A percentile compares a stretch with the other conserved stretches of the same genome.
phyloP scores from a whole-genome alignment of 2,888 invertebrate genomes.

The Hedychridium roseum region DNA sequence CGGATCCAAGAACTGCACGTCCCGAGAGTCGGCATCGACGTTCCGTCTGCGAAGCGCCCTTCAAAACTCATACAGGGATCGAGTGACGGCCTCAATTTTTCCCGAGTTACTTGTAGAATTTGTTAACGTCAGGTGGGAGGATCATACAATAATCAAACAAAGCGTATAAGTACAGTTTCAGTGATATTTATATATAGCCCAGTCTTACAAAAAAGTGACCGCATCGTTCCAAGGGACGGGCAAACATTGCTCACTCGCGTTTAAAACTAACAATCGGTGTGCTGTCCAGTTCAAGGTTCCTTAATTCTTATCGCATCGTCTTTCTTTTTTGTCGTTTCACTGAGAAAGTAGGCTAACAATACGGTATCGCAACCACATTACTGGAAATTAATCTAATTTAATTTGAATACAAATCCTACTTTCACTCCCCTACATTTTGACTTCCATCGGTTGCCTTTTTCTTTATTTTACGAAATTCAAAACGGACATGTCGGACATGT shows the following conservation, averaged over 20 bases:
- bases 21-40: not conserved
- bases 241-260: slow-evolving; percentile 58
- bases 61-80: slow-evolving; percentile 40
- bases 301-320: slow-evolving; percentile 25
- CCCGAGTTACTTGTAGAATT: slow-evolving; percentile 48
- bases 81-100: slow-evolving; percentile 23
- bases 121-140: slow-evolving; percentile 48
- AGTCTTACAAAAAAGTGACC: slow-evolving; percentile 64
- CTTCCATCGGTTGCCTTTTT: slow-evolving; percentile 45
- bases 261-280: slow-evolving; percentile 60
- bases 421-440: slow-evolving; percentile 59
- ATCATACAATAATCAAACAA: slow-evolving; percentile 57
- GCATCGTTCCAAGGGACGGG: slow-evolving; percentile 62
- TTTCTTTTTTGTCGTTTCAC: slow-evolving; percentile 40
- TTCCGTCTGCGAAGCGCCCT: too few species aligned
- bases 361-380: slow-evolving; percentile 60
- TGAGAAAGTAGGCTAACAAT: slow-evolving; percentile 61
- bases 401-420: slow-evolving; percentile 64
- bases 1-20: slow-evolving; percentile 20
- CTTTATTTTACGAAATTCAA: slow-evolving; percentile 56
- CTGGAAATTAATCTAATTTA: slow-evolving; percentile 61
- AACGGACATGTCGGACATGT: slow-evolving; percentile 57
- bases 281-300: slow-evolving; percentile 55
- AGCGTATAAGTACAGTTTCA: slow-evolving; percentile 60
- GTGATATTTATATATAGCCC: slow-evolving; percentile 64